Percentiles rank a stretch among this genome's conserved stretches.
These are phyloP conservation scores for Nicator chloris DNA, from an alignment of 2,113 vertebrate genomes.

Conservation along the genomic window DNA sequence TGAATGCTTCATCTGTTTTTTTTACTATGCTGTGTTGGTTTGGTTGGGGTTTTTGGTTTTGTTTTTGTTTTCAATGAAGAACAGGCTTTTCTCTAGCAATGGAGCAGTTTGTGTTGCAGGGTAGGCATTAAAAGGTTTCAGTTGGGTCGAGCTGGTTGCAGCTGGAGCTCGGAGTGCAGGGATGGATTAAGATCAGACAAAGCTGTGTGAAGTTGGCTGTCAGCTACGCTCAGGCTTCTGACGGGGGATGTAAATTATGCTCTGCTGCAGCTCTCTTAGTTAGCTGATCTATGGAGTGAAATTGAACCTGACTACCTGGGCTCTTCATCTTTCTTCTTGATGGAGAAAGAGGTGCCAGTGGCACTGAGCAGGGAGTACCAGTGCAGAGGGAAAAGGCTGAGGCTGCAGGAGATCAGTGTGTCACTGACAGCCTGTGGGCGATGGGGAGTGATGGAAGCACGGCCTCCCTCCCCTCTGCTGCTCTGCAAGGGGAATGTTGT, in stretches of 20 bases:
- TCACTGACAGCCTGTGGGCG: not conserved
- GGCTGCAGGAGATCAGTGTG: not conserved
- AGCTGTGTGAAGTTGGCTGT: conserved; percentile 51
- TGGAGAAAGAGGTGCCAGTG: conserved; percentile 35
- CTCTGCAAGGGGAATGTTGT: not conserved
- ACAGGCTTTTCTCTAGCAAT: not conserved
- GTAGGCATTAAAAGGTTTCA: not conserved
- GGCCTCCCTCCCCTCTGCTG: not conserved
- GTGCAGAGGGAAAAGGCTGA: not conserved
- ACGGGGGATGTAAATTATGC: conserved; percentile 51
- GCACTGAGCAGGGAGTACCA: not conserved
- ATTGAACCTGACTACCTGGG: conserved; percentile 41
- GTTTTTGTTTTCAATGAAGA: not conserved
- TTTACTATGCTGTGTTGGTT: not conserved
- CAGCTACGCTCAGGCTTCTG: conserved; percentile 50
- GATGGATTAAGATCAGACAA: conserved; percentile 58
- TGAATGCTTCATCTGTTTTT: not conserved
- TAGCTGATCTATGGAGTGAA: conserved; percentile 43
- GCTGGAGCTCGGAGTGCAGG: conserved; percentile 29
- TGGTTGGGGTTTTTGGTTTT: not conserved
- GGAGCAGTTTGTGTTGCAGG: not conserved
- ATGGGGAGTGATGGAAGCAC: not conserved
- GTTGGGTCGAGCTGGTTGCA: not conserved
- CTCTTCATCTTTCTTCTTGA: conserved; percentile 57
- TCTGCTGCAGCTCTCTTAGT: conserved; percentile 28